These are phyloP conservation scores for Rynchops niger DNA, from an alignment of 2,113 vertebrate species.

Conservation along the genomic window DNA sequence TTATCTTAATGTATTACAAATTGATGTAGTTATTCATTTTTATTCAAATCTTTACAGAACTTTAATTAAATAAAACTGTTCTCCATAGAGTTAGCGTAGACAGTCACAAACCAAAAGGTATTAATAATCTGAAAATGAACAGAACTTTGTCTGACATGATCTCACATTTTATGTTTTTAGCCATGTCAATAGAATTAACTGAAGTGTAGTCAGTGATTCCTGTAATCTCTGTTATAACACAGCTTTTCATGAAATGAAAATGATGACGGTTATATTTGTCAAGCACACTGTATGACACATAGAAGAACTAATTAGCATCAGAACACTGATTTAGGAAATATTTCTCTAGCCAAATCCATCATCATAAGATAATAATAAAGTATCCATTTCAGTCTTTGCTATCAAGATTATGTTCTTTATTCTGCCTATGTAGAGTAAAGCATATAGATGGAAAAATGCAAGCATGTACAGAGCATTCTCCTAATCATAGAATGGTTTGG, in stretches of 20 bases:
- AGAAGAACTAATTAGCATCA: neutral
- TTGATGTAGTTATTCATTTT: neutral
- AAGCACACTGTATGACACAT: neutral
- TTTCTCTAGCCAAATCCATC: neutral
- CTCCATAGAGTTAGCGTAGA: neutral
- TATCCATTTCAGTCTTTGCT: neutral
- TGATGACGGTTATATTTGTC: neutral
- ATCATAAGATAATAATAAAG: neutral
- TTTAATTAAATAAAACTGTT: neutral
- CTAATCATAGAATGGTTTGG: neutral
- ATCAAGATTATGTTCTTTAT: neutral
- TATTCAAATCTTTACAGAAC: neutral
- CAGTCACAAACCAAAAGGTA: neutral
- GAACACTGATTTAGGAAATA: neutral
- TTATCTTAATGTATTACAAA: neutral
- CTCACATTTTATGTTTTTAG: neutral
- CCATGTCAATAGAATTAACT: neutral
- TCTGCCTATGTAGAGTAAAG: neutral
- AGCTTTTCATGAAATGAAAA: neutral
- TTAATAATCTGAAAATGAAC: constrained; percentile 14
- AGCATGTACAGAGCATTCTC: neutral
- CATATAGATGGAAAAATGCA: neutral
- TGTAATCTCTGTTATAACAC: neutral
- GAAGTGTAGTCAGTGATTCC: neutral
- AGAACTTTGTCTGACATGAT: neutral